Conservation (phyloP, 2,888 invertebrate species). For the Malthinus seriepunctatus region DNA sequence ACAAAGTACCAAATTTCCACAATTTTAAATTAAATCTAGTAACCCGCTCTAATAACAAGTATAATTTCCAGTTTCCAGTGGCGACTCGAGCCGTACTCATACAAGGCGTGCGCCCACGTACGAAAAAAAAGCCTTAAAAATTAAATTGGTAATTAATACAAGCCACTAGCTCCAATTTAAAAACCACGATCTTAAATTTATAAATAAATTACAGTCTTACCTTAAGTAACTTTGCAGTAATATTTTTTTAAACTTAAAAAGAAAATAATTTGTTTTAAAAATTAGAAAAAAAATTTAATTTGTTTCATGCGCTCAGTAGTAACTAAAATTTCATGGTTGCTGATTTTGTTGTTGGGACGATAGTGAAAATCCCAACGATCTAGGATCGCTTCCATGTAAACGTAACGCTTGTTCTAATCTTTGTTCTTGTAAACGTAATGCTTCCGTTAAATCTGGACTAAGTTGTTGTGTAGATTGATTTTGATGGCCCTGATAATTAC, state of each 20-base stretch:
- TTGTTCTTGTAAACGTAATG: conserved; percentile 71
- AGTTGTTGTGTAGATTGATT: conserved; percentile 57
- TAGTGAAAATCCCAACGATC: conserved; percentile 77
- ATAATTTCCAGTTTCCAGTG: no score
- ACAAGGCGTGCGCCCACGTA: no score
- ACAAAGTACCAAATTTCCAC: no score
- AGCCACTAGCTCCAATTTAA: no score
- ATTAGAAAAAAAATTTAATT: conserved; percentile 10
- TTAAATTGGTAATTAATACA: no score
- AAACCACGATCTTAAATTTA: no score
- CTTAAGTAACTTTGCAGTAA: not conserved
- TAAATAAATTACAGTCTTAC: not conserved
- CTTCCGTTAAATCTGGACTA: conserved; percentile 73
- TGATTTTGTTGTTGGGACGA: conserved; percentile 57
- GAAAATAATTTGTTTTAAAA: conserved; percentile 1
- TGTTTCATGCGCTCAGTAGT: conserved; percentile 67
- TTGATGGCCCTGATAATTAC: conserved; percentile 52
- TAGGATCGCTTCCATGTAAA: conserved; percentile 76
- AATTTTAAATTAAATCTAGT: no score
- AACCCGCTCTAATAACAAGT: no score
- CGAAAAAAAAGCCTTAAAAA: no score
- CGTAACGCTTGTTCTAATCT: conserved; percentile 81
- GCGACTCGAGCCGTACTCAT: no score
- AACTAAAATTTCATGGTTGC: conserved; percentile 79
- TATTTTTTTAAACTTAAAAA: conserved; percentile 1